Conservation (phyloP, 2,888 invertebrate species). For the Calliopum simillimum region DNA sequence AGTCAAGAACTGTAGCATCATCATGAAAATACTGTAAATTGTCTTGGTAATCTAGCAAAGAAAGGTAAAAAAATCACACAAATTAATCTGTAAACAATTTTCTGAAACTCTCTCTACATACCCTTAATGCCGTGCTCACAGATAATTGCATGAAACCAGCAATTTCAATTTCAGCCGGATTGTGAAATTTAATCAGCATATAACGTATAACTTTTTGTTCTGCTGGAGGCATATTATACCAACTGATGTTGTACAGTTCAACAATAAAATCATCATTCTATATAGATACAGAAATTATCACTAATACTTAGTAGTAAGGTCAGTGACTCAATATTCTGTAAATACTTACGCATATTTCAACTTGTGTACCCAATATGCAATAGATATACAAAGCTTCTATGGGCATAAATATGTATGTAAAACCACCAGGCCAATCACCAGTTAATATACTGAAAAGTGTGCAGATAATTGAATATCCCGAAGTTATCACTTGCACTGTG, state of each 20-base stretch:
- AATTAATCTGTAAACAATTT: not conserved
- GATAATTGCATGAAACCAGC: slow-evolving; percentile 46
- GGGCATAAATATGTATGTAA: slow-evolving; percentile 44
- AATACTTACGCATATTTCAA: slow-evolving; percentile 49
- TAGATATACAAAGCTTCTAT: slow-evolving; percentile 50
- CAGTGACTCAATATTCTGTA: slow-evolving; percentile 5
- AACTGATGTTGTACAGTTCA: slow-evolving; percentile 46
- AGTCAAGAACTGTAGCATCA: slow-evolving; percentile 32
- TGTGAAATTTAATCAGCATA: slow-evolving; percentile 47
- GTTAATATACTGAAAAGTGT: slow-evolving; percentile 49
- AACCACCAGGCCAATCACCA: slow-evolving; percentile 50
- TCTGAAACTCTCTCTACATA: slow-evolving; percentile 1
- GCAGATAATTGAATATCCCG: slow-evolving; percentile 47
- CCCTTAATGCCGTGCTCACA: slow-evolving; percentile 47
- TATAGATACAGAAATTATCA: not conserved
- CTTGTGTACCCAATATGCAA: slow-evolving; percentile 52
- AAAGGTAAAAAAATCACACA: not conserved
- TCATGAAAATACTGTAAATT: slow-evolving; percentile 40
- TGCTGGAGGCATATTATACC: slow-evolving; percentile 43
- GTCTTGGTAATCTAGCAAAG: slow-evolving; percentile 36
- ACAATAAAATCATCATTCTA: slow-evolving; percentile 46
- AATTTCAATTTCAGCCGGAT: slow-evolving; percentile 40
- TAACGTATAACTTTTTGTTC: slow-evolving; percentile 44
- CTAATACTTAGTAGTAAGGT: too few species aligned
- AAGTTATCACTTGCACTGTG: slow-evolving; percentile 45